Percentiles rank a stretch among this genome's conserved stretches.
These are phyloP conservation scores for Tyria jacobaeae DNA, from an alignment of 2,888 invertebrate species.

Conservation along the genomic window DNA sequence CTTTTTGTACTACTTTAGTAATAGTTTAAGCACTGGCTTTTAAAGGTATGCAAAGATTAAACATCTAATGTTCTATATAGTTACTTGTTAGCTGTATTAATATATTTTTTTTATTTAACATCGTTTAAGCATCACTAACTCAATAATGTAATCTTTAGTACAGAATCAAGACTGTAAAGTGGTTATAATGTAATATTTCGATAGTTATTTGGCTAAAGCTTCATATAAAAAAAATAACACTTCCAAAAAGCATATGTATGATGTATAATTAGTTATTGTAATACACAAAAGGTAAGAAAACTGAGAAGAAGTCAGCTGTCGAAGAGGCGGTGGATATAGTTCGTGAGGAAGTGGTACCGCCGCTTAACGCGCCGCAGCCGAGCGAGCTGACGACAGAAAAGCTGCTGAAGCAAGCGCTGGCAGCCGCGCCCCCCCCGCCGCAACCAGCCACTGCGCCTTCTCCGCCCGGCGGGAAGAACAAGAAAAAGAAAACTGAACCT, in stretches of 20 bases:
- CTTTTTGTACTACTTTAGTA: too few relatives aligned
- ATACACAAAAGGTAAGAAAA: constrained; percentile 64
- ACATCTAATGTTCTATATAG: too few relatives aligned
- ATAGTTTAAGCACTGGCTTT: too few relatives aligned
- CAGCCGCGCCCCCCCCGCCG: constrained; percentile 41
- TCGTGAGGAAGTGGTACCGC: constrained; percentile 73
- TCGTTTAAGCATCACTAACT: too few relatives aligned
- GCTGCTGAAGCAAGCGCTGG: constrained; percentile 73
- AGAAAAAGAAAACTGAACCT: constrained; percentile 78
- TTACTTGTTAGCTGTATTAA: too few relatives aligned
- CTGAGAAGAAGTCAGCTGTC: constrained; percentile 64
- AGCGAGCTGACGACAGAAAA: constrained; percentile 81
- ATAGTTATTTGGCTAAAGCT: too few relatives aligned
- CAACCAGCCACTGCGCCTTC: constrained; percentile 53
- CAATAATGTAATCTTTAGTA: too few relatives aligned
- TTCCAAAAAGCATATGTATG: background rate
- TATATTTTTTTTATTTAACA: too few relatives aligned
- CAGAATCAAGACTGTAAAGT: too few relatives aligned
- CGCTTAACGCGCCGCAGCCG: constrained; percentile 76
- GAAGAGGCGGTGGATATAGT: constrained; percentile 55
- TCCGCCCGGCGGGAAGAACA: constrained; percentile 67
- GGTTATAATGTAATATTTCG: too few relatives aligned
- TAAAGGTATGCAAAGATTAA: too few relatives aligned
- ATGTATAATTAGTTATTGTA: background rate
- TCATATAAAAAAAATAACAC: background rate